Evolutionary conservation across 2,113 vertebrate genomes (phyloP).

Genomic region (Hemibagrus wyckioides): DNA sequence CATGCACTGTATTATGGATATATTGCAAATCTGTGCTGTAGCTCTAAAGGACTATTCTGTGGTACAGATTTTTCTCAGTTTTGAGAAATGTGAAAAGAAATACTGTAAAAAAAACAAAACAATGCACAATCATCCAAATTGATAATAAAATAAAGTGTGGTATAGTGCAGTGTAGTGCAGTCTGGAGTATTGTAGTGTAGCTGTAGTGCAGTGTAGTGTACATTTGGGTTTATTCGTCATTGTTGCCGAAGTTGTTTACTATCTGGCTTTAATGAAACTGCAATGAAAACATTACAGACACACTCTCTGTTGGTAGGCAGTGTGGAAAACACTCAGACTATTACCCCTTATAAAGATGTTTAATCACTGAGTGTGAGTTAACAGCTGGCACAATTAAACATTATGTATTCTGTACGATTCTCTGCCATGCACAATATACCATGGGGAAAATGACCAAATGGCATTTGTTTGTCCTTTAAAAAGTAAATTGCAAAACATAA

Average conservation of each 20-base stretch:
- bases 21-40: too few relatives aligned
- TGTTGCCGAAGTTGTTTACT: neutral
- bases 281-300: neutral
- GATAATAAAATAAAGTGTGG: too few relatives aligned
- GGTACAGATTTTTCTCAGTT: neutral
- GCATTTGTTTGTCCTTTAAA: conserved; percentile 6
- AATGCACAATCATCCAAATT: neutral
- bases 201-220: neutral
- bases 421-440: neutral
- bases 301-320: too few relatives aligned
- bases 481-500: neutral
- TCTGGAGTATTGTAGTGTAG: too few relatives aligned
- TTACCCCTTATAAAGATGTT: neutral
- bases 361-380: conserved; percentile 17
- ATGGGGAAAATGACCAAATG: neutral
- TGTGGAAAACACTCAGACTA: neutral
- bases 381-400: conserved; percentile 14
- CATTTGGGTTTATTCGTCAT: neutral
- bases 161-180: too few relatives aligned
- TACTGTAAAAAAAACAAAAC: too few relatives aligned
- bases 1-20: too few relatives aligned
- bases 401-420: neutral
- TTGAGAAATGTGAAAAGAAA: neutral
- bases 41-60: too few relatives aligned
- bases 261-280: neutral